A percentile compares a stretch with the other conserved stretches of the same genome.
These are phyloP conservation scores for Melieria omissa DNA, from an alignment of 2,888 invertebrate species.

Conservation along the genomic window DNA sequence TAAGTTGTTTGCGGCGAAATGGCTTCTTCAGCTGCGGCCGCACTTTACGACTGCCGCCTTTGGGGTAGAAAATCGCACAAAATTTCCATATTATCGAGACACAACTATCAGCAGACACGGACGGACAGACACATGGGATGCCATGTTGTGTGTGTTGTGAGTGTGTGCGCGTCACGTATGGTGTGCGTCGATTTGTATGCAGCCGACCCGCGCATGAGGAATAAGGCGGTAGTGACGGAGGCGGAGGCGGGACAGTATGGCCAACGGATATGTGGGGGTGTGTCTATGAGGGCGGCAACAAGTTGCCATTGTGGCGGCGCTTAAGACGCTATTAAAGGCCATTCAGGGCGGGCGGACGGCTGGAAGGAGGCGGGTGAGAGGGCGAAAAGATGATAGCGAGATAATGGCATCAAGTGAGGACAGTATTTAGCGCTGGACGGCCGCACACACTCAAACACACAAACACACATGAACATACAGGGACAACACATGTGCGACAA, in stretches of 20 bases:
- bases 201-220: too few species aligned
- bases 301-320: constrained; percentile 33
- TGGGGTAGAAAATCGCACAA: constrained; percentile 57
- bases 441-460: constrained; percentile 18
- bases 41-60: constrained; percentile 37
- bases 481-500: neutral
- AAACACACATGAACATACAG: neutral
- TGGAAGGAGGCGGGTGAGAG: neutral
- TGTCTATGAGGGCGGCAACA: constrained; percentile 45
- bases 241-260: too few species aligned
- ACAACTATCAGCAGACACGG: constrained; percentile 48
- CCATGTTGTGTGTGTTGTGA: constrained; percentile 40
- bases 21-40: constrained; percentile 27
- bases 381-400: constrained; percentile 2
- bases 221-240: too few species aligned
- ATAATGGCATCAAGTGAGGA: constrained; percentile 33
- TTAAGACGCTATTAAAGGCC: constrained; percentile 7
- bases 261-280: too few species aligned
- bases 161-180: constrained; percentile 33
- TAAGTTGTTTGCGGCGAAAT: constrained; percentile 45
- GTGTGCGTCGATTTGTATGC: constrained; percentile 44
- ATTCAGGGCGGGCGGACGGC: neutral
- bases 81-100: constrained; percentile 65
- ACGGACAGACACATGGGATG: constrained; percentile 37
- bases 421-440: constrained; percentile 38